Evolutionary conservation across 2,113 vertebrate genomes (phyloP), one percentile per base, ranked within the genome.

Genomic region (Muscicapa adusta): DNA sequence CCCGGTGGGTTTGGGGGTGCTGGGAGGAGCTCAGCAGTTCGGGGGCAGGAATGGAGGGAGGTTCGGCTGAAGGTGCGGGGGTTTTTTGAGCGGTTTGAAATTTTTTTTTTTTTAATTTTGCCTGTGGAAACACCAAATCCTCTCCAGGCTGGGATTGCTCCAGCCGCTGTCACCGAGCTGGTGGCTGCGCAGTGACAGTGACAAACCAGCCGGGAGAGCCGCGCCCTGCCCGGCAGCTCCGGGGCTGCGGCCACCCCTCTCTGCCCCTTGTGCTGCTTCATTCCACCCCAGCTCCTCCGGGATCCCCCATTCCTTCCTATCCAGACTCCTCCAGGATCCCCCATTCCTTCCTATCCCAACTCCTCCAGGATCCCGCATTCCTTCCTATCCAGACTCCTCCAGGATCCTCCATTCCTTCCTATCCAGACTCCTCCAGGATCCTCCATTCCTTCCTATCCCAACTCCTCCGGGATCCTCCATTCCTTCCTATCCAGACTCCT

Each of bases 71-170:
- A 14, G n/a, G 16, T 14, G 36, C 18, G 33, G 61, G 12, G 45
- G 12, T 4, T 50, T 84, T 51, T 38, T 11, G 6, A 1, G 9
- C 2, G 2, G 0, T 5, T 50, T 18, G 23, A 6, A 6, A 14
- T 36, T 36, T 24, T 36, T 19, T 4, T 36, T 24, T 36, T 19
- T 4, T 10, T 23, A 18, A 10, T 47, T 57, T 57, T 63, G 19
- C 23, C 66, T 12, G 11, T 8, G 42, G 42, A 9, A 74, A 14
- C 36, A 5, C 12, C 19, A 34, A 53, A 20, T 14, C 54, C 11
- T 7, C 11, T 36, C 63, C 50, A 6, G 18, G 40, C 63, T 47
- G 67, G 9, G 33, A 5, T 9, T 50, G 67, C 40, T 72, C 9
- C 81, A 51, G 88, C 62, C 36, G n/a, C 56, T 10, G 18, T 5